Conservation (phyloP, 2,113 vertebrate genomes). For the Okapia johnstoni region DNA sequence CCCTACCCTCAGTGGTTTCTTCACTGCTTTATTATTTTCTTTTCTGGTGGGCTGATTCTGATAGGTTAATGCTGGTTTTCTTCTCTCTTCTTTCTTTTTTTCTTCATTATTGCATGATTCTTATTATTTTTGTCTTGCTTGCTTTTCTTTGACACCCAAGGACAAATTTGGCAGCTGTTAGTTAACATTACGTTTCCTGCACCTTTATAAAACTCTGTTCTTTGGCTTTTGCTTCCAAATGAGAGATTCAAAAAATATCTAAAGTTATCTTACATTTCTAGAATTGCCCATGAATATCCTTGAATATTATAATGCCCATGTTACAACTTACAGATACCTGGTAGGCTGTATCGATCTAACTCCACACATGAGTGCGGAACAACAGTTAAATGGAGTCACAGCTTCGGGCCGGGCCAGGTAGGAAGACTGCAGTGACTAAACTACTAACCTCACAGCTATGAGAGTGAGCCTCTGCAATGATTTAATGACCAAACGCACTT, state of each 20-base stretch:
- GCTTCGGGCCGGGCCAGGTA: not conserved
- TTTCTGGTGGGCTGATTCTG: slow-evolving; percentile 75
- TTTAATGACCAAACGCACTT: not conserved
- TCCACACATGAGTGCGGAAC: fast-evolving
- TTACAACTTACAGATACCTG: not conserved
- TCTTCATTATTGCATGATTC: not conserved
- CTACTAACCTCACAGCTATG: not conserved
- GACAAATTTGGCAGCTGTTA: not conserved
- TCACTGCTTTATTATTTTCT: slow-evolving; percentile 74
- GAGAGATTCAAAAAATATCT: not conserved
- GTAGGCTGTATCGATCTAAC: fast-evolving
- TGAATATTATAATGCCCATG: not conserved
- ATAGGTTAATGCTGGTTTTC: not conserved
- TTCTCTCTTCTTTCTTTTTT: not conserved
- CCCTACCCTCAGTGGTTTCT: slow-evolving; percentile 72
- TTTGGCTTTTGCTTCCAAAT: not conserved
- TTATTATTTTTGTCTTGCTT: not conserved
- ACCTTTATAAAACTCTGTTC: not conserved
- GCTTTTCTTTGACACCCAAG: not conserved
- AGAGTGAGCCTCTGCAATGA: not conserved
- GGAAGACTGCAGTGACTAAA: not conserved
- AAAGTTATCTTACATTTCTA: not conserved
- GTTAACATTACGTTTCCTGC: not conserved
- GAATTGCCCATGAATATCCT: not conserved
- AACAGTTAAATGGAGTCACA: fast-evolving